phyloP scores from a whole-genome alignment of 2,113 vertebrate genomes.

The Acanthisitta chloris region DNA sequence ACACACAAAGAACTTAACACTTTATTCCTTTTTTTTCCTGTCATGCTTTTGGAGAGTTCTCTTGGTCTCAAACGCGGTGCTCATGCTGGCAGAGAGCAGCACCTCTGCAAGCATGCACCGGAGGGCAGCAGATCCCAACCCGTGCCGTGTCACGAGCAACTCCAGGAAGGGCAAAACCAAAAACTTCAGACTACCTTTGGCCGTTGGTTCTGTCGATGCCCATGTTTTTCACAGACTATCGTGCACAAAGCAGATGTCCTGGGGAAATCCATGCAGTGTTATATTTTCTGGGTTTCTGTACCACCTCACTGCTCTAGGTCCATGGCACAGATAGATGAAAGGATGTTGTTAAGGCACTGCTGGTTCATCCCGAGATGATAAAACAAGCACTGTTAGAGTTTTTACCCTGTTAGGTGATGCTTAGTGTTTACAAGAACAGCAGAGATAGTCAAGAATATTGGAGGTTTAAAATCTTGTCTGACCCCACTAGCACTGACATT shows the following conservation, averaged over 20 bases:
- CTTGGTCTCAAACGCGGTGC: fast-evolving
- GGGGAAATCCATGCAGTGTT: background rate
- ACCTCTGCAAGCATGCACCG: background rate
- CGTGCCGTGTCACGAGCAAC: fast-evolving
- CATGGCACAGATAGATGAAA: background rate
- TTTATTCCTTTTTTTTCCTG: background rate
- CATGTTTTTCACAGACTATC: background rate
- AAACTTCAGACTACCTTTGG: background rate
- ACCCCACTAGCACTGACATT: background rate
- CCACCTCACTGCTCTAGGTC: background rate
- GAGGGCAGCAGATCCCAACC: slow-evolving; percentile 40
- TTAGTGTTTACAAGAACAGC: background rate
- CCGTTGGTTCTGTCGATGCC: background rate
- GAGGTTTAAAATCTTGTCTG: background rate
- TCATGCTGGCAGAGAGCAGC: background rate
- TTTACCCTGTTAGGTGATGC: background rate
- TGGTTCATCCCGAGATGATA: background rate
- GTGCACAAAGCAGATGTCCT: background rate
- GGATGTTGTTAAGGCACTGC: background rate
- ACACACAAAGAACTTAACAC: background rate
- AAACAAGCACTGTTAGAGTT: background rate
- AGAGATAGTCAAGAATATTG: background rate
- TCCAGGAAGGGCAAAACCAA: background rate
- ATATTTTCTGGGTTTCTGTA: background rate
- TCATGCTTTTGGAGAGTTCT: background rate